Base-by-base conservation (phyloP, 2,797 vertebrate species). In the Myripristis murdjan region DNA sequence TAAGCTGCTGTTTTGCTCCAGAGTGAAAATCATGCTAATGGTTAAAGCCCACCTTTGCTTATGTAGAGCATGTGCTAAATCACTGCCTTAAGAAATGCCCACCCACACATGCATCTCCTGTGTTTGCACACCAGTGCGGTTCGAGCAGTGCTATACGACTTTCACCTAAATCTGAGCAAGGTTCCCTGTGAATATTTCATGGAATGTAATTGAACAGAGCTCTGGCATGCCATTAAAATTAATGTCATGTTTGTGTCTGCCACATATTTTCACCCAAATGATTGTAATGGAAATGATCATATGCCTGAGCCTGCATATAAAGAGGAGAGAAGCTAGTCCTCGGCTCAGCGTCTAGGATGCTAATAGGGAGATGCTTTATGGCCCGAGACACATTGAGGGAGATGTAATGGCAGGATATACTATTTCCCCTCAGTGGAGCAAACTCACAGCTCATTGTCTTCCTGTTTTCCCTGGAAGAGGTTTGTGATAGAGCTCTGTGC, bases 261-360 rank as follows among this genome's bases (percentile, higher is more conserved):
- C 53, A 84, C 85, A 88, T 85, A 88, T 89, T 91, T 88, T 88
- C 83, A 86, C 52, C 79, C 81, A 90, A 91, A 84, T 85, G 84
- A 90, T 90, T 91, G 89, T 92, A 90, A 93, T 90, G 88, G 91
- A 93, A 92, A 92, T 89, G 84, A 90, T 91, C 77, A 85, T 87
- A 83, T 82, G 85, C 77, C 84, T 83, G 83, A 89, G 86, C 77
- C 80, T 85, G 86, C 90, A 89, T 88, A 86, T 87, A 87, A 75
- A 87, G 72, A 85, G 33, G 55, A 33, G 76, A 79, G 72, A 62
- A 63, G 83, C 62, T 35, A 77, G 64, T 88, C 73, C 68, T 74
- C 75, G 47, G 81, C 71, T 81, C 81, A 87, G 73, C 86, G 88
- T 88, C 87, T 86, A 18, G 64, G 89, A 84, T 90, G 83, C 86